These are phyloP conservation scores for Drosophila pseudotakahashii DNA, from an alignment of 2,888 invertebrate species.

Conservation along the genomic window DNA sequence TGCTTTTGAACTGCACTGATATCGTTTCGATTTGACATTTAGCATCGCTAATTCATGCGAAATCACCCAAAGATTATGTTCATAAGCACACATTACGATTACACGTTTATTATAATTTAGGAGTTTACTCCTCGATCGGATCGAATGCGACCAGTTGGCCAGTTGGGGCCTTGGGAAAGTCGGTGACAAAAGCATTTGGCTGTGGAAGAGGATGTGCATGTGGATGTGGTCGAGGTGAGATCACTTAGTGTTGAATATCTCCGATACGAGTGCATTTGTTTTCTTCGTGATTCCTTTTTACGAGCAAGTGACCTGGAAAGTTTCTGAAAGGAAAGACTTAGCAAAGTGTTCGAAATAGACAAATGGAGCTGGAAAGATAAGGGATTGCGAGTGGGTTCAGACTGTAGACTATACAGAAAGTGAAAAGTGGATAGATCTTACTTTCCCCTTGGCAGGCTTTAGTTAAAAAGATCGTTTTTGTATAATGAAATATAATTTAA, in stretches of 20 bases:
- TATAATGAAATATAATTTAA: too few relatives aligned
- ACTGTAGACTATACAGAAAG: constrained; percentile 14
- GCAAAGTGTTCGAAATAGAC: constrained; percentile 19
- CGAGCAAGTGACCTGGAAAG: constrained; percentile 32
- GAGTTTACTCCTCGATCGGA: constrained; percentile 58
- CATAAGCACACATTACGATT: constrained; percentile 82
- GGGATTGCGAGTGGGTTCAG: neutral
- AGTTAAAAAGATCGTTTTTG: neutral
- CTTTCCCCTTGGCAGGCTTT: neutral
- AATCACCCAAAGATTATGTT: constrained; percentile 81
- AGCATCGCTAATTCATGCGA: constrained; percentile 79
- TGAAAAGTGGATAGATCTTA: neutral
- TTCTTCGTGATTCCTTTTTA: constrained; percentile 5
- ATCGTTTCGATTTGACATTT: constrained; percentile 75
- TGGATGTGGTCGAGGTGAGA: constrained; percentile 11
- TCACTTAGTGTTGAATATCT: constrained; percentile 35
- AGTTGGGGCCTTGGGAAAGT: constrained; percentile 41
- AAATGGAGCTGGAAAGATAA: constrained; percentile 23
- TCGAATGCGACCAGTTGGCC: constrained; percentile 11
- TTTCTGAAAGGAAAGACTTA: constrained; percentile 1
- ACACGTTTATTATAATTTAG: constrained; percentile 83
- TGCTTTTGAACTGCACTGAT: constrained; percentile 58
- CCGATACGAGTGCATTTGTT: constrained; percentile 10
- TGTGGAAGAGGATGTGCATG: neutral
- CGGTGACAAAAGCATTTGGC: constrained; percentile 44